Evolutionary conservation across 2,888 invertebrate species (phyloP), one percentile per base, ranked within the genome.

Genomic region (Leptogaster cylindrica): DNA sequence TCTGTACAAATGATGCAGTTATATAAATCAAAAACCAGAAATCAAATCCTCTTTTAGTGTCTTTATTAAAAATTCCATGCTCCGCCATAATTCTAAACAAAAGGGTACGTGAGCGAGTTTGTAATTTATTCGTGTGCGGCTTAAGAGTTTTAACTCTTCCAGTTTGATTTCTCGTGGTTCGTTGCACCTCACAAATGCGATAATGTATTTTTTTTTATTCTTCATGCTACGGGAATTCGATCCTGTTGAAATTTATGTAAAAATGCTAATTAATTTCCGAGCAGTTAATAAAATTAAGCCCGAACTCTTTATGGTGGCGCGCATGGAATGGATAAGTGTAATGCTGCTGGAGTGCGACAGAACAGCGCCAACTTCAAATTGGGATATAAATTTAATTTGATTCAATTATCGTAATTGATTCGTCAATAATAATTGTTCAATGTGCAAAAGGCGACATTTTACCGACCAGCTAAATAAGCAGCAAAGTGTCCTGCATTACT

Each of bases 301-400:
- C 18, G n/a, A 16, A 27, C 20, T 18, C 0, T 16, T 52, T 52
- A 31, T 31, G 28, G 8, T 7, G 20, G 20, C 33, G 33, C 31
- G 31, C 52, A 52, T 33, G 52, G 18, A 52, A 28, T 28, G 16
- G 10, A n/a, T 16, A 28, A 16, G 2, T 33, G 31, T 39, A 39
- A 4, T 10, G 14, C 10, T 12, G n/a, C 3, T 14, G n/a, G 3
- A 10, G 39, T 12, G 10, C 39, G 39, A 7, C 39, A 10, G n/a
- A 31, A 18, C 2, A 7, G 18, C 31, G 16, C 6, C 39, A 23
- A 33, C 5, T 52, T 14, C 18, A 31, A 28, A 3, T 20, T n/a
- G 33, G 28, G 31, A 28, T 52, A 52, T 52, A 52, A 52, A 52
- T 52, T 28, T 31, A 52, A 52, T 52, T 52, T 52, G 31, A 52